Percentiles rank a stretch among this genome's conserved stretches.
phyloP scores from a whole-genome alignment of 2,888 invertebrate species.

The Cabera pusaria region DNA sequence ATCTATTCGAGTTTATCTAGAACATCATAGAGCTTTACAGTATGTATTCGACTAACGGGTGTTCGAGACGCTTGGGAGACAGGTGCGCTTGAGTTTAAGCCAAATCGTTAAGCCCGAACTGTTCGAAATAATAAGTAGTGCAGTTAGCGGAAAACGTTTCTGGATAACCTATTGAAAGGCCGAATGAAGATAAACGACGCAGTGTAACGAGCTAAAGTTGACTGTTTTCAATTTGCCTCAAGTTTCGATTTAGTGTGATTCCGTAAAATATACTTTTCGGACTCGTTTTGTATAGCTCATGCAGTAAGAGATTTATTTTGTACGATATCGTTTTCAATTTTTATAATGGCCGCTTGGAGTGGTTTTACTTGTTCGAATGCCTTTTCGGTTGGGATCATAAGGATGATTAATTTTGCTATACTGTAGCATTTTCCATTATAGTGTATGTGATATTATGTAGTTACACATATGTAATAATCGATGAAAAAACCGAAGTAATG shows the following conservation, averaged over 20 bases:
- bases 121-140: constrained; percentile 80
- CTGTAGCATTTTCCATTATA: constrained; percentile 11
- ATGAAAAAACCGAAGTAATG: no score
- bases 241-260: constrained; percentile 68
- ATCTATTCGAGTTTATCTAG: no score
- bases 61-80: constrained; percentile 37
- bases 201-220: constrained; percentile 76
- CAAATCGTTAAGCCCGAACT: constrained; percentile 74
- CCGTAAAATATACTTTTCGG: constrained; percentile 53
- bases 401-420: constrained; percentile 12
- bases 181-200: constrained; percentile 80
- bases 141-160: constrained; percentile 75
- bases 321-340: constrained; percentile 34
- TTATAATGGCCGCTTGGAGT: constrained; percentile 27
- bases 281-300: constrained; percentile 35
- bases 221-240: constrained; percentile 78
- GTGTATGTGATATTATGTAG: no score
- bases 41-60: no score
- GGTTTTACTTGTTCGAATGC: constrained; percentile 26
- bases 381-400: constrained; percentile 14
- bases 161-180: constrained; percentile 77
- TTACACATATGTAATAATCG: no score
- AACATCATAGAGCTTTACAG: no score
- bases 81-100: constrained; percentile 63
- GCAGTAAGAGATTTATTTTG: constrained; percentile 28